Evolutionary conservation across 1,140 invertebrate genomes (phyloP), one percentile per base, ranked within the genome.

Genomic region (Zaprionus vittiger): DNA sequence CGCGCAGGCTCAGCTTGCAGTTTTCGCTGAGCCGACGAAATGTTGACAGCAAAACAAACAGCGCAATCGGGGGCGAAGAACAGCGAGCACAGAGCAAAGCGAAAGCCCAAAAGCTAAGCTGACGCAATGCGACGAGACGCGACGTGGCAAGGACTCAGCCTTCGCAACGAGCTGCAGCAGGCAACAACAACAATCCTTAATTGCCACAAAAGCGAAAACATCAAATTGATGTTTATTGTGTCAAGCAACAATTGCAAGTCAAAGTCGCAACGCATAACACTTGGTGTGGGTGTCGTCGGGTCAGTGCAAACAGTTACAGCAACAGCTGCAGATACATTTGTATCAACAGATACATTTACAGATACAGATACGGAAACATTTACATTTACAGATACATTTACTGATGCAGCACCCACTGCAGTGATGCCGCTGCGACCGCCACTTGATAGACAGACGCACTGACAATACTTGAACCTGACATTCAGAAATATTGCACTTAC

Each of bases 381-480:
- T 31, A 56, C 54, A 56, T 11, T 20, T 49, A n/a, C 20, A 22
- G 15, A 56, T 31, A 56, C 54, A 56, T 11, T 20, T 52, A n/a
- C 47, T 24, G 6, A 20, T 52, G 12, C 20, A 52, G 47, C 47
- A 52, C 47, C 47, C 20, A 44, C 57, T 20, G 28, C 12, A 41
- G n/a, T n/a, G 31, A 34, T 7, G 59, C 6, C 9, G 11, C 20
- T 52, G 57, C 26, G 56, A 49, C 41, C 47, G 56, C 70, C 24
- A 72, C 4, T 59, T 59, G 61, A 65, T 47, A 61, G 62, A 65
- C 55, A 61, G 62, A 76, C 61, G 81, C 84, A 77, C 66, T 80
- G 73, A 56, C 70, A 87, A 59, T 65, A 75, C 84, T 90, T 90
- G 84, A 89, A 89, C 85, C 85, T 89, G 85, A 89, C 84, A 89